Evolutionary conservation across 1,140 invertebrate genomes (phyloP), one percentile per base, ranked within the genome.

Genomic region (Anastrepha ludens): DNA sequence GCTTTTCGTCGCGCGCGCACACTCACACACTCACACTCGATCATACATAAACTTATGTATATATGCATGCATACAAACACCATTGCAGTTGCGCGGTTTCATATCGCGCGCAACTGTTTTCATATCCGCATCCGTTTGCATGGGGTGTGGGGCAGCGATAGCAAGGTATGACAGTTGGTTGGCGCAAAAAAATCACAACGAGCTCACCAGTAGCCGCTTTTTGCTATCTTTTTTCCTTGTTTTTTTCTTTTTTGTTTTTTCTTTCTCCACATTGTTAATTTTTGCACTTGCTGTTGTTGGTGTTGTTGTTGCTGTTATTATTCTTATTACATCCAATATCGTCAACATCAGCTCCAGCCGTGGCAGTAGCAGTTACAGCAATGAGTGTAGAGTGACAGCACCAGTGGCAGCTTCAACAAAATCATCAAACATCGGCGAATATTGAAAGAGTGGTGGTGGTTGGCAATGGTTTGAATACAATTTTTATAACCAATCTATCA

Each of bases 91-190:
- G 17, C 8, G 47, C 47, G 74, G 20, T 47, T 81, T 55, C 50
- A 81, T 81, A 81, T 81, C 74, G 74, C 74, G 74, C 74, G 17
- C 44, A 81, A 55, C 74, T 81, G 74, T 81, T 81, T 81, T 81
- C 74, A 81, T 81, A 81, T 81, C 74, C 74, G 74, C n/a, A 55
- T 81, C 74, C 47, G 74, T 9, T 50, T 81, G 5, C 41, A 0
- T 78, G 20, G 3, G 17, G 9, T 55, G 15, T 81, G 47, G 50
- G 47, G 70, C 50, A 11, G 17, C 11, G 44, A 17, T 81, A n/a
- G 7, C 9, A 55, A 55, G n/a, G 20, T 55, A 81, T 81, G 74
- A 81, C 47, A 81, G 44, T 81, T 81, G 47, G 70, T 78, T 81
- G 47, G 17, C n/a, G 50, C 60, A 62, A 81, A 81, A 81, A 58